phyloP scores from a whole-genome alignment of 2,797 vertebrate genomes.

The Neosilurus mollespiculum region DNA sequence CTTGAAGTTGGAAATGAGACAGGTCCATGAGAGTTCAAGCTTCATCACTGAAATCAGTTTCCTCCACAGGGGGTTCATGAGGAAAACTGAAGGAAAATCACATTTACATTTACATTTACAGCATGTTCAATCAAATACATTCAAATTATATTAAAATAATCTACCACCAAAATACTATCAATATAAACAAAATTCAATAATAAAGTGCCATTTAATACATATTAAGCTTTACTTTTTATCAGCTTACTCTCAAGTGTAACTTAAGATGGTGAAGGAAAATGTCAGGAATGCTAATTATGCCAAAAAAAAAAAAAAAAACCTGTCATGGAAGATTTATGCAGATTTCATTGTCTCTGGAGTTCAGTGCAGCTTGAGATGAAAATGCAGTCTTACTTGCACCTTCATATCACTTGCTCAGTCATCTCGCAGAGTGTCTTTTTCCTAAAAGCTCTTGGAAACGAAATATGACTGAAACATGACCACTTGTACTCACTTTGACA shows the following conservation, averaged over 20 bases:
- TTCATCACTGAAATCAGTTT: not conserved
- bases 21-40: not conserved
- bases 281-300: too few relatives aligned
- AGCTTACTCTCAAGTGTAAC: too few relatives aligned
- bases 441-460: not conserved
- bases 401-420: not conserved
- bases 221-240: not conserved
- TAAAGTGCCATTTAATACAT: not conserved
- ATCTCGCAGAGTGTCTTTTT: not conserved
- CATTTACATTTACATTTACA: too few relatives aligned
- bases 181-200: not conserved
- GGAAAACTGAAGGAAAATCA: not conserved
- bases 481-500: too few relatives aligned
- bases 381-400: not conserved
- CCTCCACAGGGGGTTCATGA: not conserved
- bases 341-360: not conserved
- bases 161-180: not conserved
- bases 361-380: not conserved
- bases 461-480: not conserved
- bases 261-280: too few relatives aligned
- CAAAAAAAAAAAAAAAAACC: too few relatives aligned
- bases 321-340: not conserved
- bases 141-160: not conserved
- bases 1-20: not conserved
- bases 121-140: not conserved